A percentile compares a stretch with the other conserved stretches of the same genome.
These are phyloP conservation scores for Lysiphlebus fabarum DNA, from an alignment of 1,140 invertebrate species.

Conservation along the genomic window DNA sequence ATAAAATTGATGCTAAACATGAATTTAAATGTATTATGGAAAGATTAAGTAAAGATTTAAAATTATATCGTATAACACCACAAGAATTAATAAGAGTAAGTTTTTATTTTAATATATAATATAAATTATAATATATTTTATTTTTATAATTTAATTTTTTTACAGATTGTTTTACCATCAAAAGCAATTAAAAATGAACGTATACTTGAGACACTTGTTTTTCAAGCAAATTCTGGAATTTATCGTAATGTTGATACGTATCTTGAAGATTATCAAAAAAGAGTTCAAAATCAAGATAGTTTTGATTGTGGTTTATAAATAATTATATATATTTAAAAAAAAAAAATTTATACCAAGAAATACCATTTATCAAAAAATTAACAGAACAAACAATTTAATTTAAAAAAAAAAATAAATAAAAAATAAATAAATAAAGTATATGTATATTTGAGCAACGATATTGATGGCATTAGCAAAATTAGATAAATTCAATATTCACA, in stretches of 20 bases:
- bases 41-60: slow-evolving; percentile 80
- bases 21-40: slow-evolving; percentile 93
- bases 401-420: too few species aligned
- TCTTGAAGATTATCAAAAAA: slow-evolving; percentile 81
- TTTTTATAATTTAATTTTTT: slow-evolving; percentile 26
- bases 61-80: slow-evolving; percentile 86
- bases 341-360: slow-evolving; percentile 1
- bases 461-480: too few species aligned
- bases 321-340: not conserved
- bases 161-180: slow-evolving; percentile 81
- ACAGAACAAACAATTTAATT: not conserved
- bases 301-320: slow-evolving; percentile 47
- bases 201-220: slow-evolving; percentile 89
- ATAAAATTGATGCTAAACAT: slow-evolving; percentile 73
- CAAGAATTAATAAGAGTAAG: slow-evolving; percentile 85
- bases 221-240: slow-evolving; percentile 89
- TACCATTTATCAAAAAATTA: not conserved
- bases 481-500: too few species aligned
- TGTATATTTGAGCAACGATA: too few species aligned
- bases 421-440: too few species aligned
- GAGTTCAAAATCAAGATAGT: slow-evolving; percentile 77
- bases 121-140: not conserved
- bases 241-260: slow-evolving; percentile 86
- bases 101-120: slow-evolving; percentile 5
- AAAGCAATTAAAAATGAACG: slow-evolving; percentile 91